phyloP scores from a whole-genome alignment of 2,888 invertebrate species.

The Belgica antarctica region DNA sequence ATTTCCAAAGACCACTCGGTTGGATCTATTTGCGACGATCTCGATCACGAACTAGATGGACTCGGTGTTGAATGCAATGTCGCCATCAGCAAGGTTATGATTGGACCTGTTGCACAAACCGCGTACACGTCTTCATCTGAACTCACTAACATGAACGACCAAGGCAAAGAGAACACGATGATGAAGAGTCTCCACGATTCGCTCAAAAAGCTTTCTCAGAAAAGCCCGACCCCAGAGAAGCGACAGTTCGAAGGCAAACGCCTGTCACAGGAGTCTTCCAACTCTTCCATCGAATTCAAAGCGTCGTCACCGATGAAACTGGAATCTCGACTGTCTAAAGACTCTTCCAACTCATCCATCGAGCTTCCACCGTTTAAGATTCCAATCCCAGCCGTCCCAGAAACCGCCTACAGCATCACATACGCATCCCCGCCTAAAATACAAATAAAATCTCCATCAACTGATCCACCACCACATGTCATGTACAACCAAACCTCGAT shows the following conservation, averaged over 20 bases:
- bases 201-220: slow-evolving; percentile 45
- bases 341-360: slow-evolving; percentile 40
- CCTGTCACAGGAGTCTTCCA: slow-evolving; percentile 37
- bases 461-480: slow-evolving; percentile 52
- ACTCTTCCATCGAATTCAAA: slow-evolving; percentile 35
- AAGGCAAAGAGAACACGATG: slow-evolving; percentile 35
- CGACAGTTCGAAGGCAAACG: slow-evolving; percentile 41
- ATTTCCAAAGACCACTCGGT: slow-evolving; percentile 35
- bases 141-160: slow-evolving; percentile 10
- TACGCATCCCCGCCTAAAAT: slow-evolving; percentile 37
- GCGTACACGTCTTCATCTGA: slow-evolving; percentile 60
- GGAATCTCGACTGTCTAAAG: slow-evolving; percentile 34
- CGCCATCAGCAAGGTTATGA: slow-evolving; percentile 71
- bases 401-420: slow-evolving; percentile 34
- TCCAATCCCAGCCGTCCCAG: slow-evolving; percentile 41
- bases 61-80: slow-evolving; percentile 59
- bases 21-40: slow-evolving; percentile 46
- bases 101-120: slow-evolving; percentile 69
- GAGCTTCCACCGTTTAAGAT: slow-evolving; percentile 37
- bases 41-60: slow-evolving; percentile 27
- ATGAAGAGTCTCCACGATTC: slow-evolving; percentile 32
- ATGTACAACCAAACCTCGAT: slow-evolving; percentile 9
- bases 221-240: slow-evolving; percentile 44
- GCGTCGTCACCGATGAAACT: background rate
- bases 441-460: slow-evolving; percentile 41